phyloP scores from a whole-genome alignment of 2,113 vertebrate species.

The Poeciliopsis occidentalis region DNA sequence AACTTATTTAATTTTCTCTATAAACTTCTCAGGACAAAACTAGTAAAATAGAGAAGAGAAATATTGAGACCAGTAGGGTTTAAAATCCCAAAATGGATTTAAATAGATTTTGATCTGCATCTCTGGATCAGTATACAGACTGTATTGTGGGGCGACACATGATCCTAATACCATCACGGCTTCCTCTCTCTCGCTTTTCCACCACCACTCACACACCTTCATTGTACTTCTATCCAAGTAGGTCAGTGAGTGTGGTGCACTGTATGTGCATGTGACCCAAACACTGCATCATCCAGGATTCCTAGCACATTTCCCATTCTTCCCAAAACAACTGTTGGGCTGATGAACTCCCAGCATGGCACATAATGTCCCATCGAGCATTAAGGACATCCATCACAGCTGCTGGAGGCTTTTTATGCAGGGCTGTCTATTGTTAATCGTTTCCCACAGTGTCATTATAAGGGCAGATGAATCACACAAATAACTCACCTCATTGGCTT shows the following conservation, averaged over 20 bases:
- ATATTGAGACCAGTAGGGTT: neutral
- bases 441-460: slow-evolving; percentile 53
- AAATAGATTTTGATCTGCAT: slow-evolving; percentile 7
- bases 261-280: slow-evolving; percentile 20
- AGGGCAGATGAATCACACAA: slow-evolving; percentile 14
- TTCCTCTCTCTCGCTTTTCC: neutral
- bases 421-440: slow-evolving; percentile 50
- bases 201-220: slow-evolving; percentile 4
- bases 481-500: slow-evolving; percentile 27
- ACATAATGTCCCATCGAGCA: slow-evolving; percentile 37
- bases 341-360: slow-evolving; percentile 57
- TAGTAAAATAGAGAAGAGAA: neutral
- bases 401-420: slow-evolving; percentile 52
- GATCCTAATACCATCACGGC: neutral
- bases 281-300: slow-evolving; percentile 44
- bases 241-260: slow-evolving; percentile 31
- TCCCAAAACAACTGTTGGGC: slow-evolving; percentile 57
- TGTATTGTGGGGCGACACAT: slow-evolving; percentile 18
- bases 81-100: too few species aligned
- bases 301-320: slow-evolving; percentile 56
- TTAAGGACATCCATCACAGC: slow-evolving; percentile 45
- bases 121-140: slow-evolving; percentile 40
- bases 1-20: too few species aligned
- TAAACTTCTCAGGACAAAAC: too few species aligned
- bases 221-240: slow-evolving; percentile 49